A percentile compares a stretch with the other conserved stretches of the same genome.
Conservation (phyloP, 2,797 vertebrate genomes). For the Sternotherus odoratus region DNA sequence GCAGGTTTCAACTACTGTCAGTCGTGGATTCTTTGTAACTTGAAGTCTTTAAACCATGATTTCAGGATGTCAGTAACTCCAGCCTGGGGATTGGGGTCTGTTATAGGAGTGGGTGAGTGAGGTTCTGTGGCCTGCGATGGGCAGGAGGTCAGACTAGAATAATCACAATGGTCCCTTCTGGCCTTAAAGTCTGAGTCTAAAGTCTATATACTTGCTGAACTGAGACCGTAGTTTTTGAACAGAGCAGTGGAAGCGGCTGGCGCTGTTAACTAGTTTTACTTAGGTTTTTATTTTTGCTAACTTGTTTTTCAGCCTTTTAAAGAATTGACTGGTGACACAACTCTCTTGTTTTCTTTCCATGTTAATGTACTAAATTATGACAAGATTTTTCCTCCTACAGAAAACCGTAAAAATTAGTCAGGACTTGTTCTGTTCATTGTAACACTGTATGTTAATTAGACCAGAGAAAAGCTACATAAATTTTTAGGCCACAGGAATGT, state of each 20-base stretch:
- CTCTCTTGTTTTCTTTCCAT: background rate
- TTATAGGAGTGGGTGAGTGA: background rate
- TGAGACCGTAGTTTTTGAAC: background rate
- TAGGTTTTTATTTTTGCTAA: background rate
- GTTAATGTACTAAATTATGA: background rate
- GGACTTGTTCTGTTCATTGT: background rate
- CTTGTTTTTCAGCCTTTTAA: background rate
- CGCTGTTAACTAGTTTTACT: background rate
- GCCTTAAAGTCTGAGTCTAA: background rate
- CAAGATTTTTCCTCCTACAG: background rate
- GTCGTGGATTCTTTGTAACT: background rate
- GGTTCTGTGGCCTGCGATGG: background rate
- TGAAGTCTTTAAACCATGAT: background rate
- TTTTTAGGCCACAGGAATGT: background rate
- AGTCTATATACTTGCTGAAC: background rate
- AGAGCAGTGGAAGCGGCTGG: background rate
- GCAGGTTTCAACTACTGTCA: background rate
- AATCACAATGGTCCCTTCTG: background rate
- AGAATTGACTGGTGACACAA: background rate
- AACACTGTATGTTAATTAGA: constrained; percentile 14
- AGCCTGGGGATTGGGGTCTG: background rate
- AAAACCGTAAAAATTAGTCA: constrained; percentile 6
- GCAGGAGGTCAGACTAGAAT: background rate
- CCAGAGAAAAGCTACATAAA: constrained; percentile 20
- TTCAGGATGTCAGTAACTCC: background rate